Percentiles rank a stretch among this genome's conserved stretches.
Evolutionary conservation across 30 jellyfish, hydroid and myxozoan genomes (phyloP).

Genomic region (Catostylus mosaicus): DNA sequence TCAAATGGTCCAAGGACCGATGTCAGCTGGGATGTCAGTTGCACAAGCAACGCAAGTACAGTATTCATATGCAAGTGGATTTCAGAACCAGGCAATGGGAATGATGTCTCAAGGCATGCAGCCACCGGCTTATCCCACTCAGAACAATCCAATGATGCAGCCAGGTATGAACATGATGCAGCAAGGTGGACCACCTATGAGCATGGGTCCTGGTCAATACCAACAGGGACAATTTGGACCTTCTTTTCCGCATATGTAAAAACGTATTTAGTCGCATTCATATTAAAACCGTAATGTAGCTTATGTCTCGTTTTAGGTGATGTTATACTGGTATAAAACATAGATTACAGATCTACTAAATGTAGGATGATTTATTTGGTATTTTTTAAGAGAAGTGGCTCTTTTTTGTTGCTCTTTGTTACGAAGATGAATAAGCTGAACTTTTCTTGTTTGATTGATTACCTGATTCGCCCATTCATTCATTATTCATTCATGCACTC

Average conservation of each 20-base stretch:
- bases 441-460: not conserved
- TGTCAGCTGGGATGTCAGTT: slow-evolving; percentile 60
- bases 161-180: slow-evolving; percentile 98
- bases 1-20: slow-evolving; percentile 71
- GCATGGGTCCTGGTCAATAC: slow-evolving; percentile 85
- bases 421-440: not conserved
- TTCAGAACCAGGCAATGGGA: slow-evolving; percentile 90
- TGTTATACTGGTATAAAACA: not conserved
- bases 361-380: not conserved
- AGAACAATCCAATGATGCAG: slow-evolving; percentile 97
- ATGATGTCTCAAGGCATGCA: slow-evolving; percentile 95
- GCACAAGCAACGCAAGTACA: slow-evolving; percentile 54
- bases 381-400: not conserved
- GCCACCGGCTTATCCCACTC: slow-evolving; percentile 76
- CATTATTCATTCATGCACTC: not conserved
- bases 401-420: not conserved
- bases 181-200: slow-evolving; percentile 84
- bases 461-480: not conserved
- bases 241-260: slow-evolving; percentile 69
- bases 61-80: slow-evolving; percentile 83
- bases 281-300: not conserved
- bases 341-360: not conserved
- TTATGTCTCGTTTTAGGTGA: not conserved
- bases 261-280: not conserved
- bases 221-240: slow-evolving; percentile 93